A percentile compares a stretch with the other conserved stretches of the same genome.
Evolutionary conservation across 2,113 vertebrate genomes (phyloP).

Genomic region (Dissostichus mawsoni): DNA sequence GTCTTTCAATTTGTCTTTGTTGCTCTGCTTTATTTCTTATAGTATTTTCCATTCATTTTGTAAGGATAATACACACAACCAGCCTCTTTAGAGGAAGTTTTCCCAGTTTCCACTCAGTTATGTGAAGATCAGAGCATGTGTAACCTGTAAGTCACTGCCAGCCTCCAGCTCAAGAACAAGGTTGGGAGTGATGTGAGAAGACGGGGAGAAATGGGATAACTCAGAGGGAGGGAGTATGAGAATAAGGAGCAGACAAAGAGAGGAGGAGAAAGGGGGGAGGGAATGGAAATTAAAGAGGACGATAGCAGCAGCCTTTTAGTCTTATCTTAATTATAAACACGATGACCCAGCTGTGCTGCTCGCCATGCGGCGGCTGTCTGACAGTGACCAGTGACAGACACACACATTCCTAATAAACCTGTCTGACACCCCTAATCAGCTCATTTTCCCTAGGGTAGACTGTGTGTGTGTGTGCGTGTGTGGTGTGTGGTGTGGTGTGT

Average conservation of each 20-base stretch:
- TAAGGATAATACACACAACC: neutral
- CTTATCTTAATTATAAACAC: conserved; percentile 76
- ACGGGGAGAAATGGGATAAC: neutral
- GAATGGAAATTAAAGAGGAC: conserved; percentile 43
- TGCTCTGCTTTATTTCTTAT: neutral
- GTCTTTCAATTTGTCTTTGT: neutral
- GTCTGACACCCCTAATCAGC: conserved; percentile 69
- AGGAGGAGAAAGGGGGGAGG: neutral
- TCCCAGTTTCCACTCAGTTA: neutral
- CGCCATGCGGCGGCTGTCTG: conserved; percentile 22
- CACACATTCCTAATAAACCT: conserved; percentile 68
- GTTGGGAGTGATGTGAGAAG: neutral
- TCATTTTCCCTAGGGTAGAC: conserved; percentile 32
- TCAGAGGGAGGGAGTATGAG: neutral
- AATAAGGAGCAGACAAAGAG: conserved; percentile 14
- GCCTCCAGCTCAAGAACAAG: neutral
- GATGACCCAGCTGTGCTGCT: conserved; percentile 69
- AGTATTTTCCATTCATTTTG: neutral
- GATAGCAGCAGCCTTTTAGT: conserved; percentile 59
- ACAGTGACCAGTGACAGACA: conserved; percentile 33
- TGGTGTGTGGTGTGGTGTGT: neutral
- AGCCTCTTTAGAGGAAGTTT: conserved; percentile 25
- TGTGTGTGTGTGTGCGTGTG: conserved; percentile 24
- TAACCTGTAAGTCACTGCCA: neutral
- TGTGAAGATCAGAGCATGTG: conserved; percentile 19